Percentiles rank a stretch among this genome's conserved stretches.
phyloP scores from a whole-genome alignment of 1,140 invertebrate genomes.

The Diprion similis region DNA sequence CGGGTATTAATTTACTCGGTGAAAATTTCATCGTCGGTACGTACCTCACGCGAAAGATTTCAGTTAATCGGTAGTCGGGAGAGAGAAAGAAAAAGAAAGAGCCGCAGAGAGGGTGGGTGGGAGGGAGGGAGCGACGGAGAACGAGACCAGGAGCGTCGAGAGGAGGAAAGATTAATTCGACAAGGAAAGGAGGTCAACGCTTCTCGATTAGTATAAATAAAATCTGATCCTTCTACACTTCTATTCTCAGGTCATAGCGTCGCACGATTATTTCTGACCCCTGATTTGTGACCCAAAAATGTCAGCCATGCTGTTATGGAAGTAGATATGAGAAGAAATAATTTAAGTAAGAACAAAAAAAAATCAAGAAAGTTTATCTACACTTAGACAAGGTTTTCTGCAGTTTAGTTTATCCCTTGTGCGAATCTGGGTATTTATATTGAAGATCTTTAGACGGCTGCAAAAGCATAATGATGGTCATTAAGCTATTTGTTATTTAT shows the following conservation, averaged over 20 bases:
- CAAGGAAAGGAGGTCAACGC: constrained; percentile 33
- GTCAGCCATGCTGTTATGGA: neutral
- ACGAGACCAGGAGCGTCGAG: constrained; percentile 16
- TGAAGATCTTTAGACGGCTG: too few species aligned
- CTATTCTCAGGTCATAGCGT: neutral
- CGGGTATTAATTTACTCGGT: constrained; percentile 15
- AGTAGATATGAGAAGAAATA: too few species aligned
- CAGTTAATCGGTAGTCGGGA: constrained; percentile 18
- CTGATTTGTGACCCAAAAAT: neutral
- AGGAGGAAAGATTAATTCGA: constrained; percentile 20
- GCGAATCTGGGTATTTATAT: too few species aligned
- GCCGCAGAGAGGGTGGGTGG: constrained; percentile 19
- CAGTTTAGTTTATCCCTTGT: too few species aligned
- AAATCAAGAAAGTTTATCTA: too few species aligned
- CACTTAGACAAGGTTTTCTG: too few species aligned
- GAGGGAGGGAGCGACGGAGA: constrained; percentile 17
- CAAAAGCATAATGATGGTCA: too few species aligned
- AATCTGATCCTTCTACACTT: constrained; percentile 37
- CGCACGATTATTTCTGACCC: neutral
- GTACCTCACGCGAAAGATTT: neutral
- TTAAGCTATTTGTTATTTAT: too few species aligned
- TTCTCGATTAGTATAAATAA: constrained; percentile 48
- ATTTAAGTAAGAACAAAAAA: too few species aligned
- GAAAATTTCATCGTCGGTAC: neutral
- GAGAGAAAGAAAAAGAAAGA: constrained; percentile 15